phyloP scores from a whole-genome alignment of 2,888 invertebrate species.

The Baccha elongata region DNA sequence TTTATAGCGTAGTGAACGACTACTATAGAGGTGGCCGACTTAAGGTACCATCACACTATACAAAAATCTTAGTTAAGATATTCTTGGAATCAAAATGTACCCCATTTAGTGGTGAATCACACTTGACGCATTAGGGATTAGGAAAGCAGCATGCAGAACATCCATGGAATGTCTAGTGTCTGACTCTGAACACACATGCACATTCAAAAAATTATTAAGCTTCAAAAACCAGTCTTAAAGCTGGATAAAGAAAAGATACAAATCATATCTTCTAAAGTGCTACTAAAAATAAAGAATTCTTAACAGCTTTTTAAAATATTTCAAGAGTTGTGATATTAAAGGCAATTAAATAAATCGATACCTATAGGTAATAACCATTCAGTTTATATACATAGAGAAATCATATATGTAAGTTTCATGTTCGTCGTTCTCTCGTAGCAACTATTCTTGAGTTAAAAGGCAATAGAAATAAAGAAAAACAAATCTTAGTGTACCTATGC shows the following conservation, averaged over 20 bases:
- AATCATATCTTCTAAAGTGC: constrained; percentile 1
- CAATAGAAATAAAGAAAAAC: no score
- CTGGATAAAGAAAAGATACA: constrained; percentile 14
- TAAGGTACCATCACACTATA: no score
- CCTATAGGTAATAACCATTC: no score
- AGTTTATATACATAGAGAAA: no score
- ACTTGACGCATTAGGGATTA: constrained; percentile 18
- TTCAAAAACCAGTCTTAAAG: constrained; percentile 24
- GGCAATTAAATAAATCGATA: no score
- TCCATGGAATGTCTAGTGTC: constrained; percentile 21
- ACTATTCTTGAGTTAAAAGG: no score
- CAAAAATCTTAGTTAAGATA: neutral
- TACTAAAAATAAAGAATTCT: neutral
- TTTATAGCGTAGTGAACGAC: no score
- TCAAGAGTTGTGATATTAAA: no score
- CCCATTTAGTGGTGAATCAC: neutral
- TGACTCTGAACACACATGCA: neutral
- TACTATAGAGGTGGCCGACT: no score
- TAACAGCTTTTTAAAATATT: constrained; percentile 7
- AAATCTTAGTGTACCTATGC: no score
- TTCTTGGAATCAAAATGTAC: constrained; percentile 8
- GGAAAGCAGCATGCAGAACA: neutral
- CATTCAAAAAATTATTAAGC: neutral
- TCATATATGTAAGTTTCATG: no score
- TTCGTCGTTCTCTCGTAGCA: no score